Percentiles rank a stretch among this genome's conserved stretches.
phyloP scores from a whole-genome alignment of 2,113 vertebrate species.

The Labrus mixtus region DNA sequence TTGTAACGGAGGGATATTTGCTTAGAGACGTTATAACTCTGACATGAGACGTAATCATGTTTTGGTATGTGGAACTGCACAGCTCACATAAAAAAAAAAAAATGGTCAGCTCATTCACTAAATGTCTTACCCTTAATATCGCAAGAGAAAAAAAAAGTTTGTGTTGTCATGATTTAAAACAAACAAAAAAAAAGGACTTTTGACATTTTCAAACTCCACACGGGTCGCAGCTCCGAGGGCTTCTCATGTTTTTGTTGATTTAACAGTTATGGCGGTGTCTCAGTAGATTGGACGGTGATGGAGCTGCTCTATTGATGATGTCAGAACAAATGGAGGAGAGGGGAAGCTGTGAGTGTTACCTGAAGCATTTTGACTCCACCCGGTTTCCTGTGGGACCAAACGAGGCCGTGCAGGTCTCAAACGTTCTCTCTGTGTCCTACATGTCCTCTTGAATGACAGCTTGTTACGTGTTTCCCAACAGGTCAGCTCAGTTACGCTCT shows the following conservation, averaged over 20 bases:
- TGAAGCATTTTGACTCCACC: conserved; percentile 35
- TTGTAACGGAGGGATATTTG: conserved; percentile 84
- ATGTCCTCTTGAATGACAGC: conserved; percentile 41
- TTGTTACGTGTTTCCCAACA: conserved; percentile 12
- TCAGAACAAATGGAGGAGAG: conserved; percentile 26
- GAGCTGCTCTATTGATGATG: conserved; percentile 37
- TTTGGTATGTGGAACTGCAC: conserved; percentile 63
- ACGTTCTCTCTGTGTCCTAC: conserved; percentile 4
- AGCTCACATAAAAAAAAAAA: conserved; percentile 43
- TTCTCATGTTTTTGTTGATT: conserved; percentile 3
- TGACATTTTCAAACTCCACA: conserved; percentile 32
- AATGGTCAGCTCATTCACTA: conserved; percentile 65
- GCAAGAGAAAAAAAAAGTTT: conserved; percentile 51
- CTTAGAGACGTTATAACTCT: conserved; percentile 74
- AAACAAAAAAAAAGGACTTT: conserved; percentile 9
- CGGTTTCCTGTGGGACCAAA: conserved; percentile 55
- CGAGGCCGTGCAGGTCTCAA: conserved; percentile 61
- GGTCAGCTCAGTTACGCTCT: neutral
- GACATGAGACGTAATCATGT: conserved; percentile 21
- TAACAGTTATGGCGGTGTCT: neutral
- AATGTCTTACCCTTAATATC: conserved; percentile 69
- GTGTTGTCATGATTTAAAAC: conserved; percentile 38
- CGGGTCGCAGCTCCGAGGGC: conserved; percentile 28
- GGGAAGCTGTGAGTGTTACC: conserved; percentile 2
- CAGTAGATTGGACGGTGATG: conserved; percentile 16